These are phyloP conservation scores for Misgurnus anguillicaudatus DNA, from an alignment of 2,113 vertebrate genomes.

Conservation along the genomic window DNA sequence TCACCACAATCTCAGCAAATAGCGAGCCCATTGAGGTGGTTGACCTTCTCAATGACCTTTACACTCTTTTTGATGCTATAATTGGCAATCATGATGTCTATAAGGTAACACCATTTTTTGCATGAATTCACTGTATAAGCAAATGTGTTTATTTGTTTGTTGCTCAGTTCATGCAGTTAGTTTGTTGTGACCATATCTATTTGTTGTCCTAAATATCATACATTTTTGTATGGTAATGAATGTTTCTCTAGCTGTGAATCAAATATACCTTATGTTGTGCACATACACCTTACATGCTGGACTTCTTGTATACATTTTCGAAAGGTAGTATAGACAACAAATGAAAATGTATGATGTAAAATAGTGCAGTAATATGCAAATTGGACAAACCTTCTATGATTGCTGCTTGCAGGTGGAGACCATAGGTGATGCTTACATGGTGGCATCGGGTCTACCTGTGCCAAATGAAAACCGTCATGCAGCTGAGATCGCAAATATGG, in stretches of 20 bases:
- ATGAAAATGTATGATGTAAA: too few species aligned
- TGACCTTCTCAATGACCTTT: slow-evolving; percentile 81
- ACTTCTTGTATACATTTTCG: too few species aligned
- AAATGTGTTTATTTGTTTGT: background rate
- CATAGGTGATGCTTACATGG: slow-evolving; percentile 83
- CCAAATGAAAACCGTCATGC: slow-evolving; percentile 74
- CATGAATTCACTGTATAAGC: background rate
- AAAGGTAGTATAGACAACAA: too few species aligned
- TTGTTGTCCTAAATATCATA: background rate
- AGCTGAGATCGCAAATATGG: slow-evolving; percentile 80
- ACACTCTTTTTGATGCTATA: slow-evolving; percentile 80
- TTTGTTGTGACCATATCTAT: background rate
- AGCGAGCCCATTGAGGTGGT: slow-evolving; percentile 83
- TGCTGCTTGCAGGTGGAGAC: slow-evolving; percentile 75
- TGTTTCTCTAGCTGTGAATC: background rate
- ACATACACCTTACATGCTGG: too few species aligned
- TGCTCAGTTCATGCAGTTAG: too few species aligned
- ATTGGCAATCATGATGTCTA: slow-evolving; percentile 81
- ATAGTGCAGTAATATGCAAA: too few species aligned
- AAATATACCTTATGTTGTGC: too few species aligned
- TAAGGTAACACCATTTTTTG: slow-evolving; percentile 67
- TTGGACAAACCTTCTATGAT: background rate
- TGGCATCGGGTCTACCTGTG: slow-evolving; percentile 76
- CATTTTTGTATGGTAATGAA: background rate
- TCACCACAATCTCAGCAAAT: slow-evolving; percentile 81